phyloP scores from a whole-genome alignment of 2,888 invertebrate species.

The Deilephila porcellus region DNA sequence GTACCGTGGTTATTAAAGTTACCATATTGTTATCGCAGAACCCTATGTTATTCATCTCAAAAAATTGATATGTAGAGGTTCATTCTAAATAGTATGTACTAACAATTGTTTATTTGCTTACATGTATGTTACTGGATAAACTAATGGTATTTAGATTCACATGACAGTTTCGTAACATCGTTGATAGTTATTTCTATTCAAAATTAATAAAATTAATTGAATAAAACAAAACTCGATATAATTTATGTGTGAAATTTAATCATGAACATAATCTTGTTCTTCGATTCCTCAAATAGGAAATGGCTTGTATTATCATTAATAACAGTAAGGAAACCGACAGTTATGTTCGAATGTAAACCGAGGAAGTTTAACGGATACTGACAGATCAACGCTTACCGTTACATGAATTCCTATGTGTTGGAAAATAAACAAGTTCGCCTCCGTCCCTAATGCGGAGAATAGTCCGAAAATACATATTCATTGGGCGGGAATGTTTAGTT shows the following conservation, averaged over 20 bases:
- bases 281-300: slow-evolving; percentile 2
- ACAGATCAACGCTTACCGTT: slow-evolving; percentile 15
- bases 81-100: background rate
- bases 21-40: background rate
- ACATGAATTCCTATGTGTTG: slow-evolving; percentile 8
- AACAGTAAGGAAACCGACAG: slow-evolving; percentile 17
- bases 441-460: background rate
- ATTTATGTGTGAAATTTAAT: no score
- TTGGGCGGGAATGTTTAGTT: background rate
- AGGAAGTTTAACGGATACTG: slow-evolving; percentile 16
- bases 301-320: slow-evolving; percentile 27
- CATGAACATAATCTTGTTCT: no score
- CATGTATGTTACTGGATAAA: background rate
- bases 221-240: no score
- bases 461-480: slow-evolving; percentile 11
- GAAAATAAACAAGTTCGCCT: slow-evolving; percentile 19
- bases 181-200: no score
- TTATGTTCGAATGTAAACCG: slow-evolving; percentile 13
- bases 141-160: no score
- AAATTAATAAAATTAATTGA: no score
- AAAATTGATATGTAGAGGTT: background rate
- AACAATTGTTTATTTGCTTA: background rate
- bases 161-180: no score
- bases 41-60: background rate
- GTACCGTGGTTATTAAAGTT: slow-evolving; percentile 8